phyloP scores from a whole-genome alignment of 2,113 vertebrate genomes.

The Archocentrus centrarchus region DNA sequence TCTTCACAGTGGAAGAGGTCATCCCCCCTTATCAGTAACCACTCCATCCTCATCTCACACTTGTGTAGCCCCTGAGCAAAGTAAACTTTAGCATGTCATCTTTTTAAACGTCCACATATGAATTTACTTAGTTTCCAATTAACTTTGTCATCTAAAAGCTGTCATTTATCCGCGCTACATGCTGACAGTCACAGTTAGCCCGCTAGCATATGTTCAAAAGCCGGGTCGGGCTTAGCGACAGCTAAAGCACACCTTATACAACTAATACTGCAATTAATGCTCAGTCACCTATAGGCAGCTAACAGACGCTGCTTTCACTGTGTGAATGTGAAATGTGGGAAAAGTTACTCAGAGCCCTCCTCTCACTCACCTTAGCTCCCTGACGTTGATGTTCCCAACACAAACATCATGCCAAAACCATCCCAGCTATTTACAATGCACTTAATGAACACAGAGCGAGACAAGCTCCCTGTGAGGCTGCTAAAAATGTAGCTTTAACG shows the following conservation, averaged over 20 bases:
- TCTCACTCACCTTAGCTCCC: conserved; percentile 38
- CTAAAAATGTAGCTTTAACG: accelerated
- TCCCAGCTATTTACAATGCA: background rate
- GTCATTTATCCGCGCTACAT: background rate
- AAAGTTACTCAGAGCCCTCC: conserved; percentile 16
- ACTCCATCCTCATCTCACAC: background rate
- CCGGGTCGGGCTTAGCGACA: background rate
- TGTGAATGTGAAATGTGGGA: background rate
- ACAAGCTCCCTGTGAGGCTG: accelerated
- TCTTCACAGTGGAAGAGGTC: background rate
- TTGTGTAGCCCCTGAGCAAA: background rate
- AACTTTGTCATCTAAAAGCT: background rate
- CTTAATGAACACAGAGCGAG: background rate
- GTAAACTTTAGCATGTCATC: background rate
- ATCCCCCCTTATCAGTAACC: background rate
- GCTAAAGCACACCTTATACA: background rate
- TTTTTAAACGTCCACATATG: background rate
- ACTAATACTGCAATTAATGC: background rate
- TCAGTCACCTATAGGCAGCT: background rate
- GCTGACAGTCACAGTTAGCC: conserved; percentile 34
- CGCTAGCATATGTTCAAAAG: conserved; percentile 50
- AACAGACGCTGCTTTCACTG: background rate
- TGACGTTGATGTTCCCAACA: conserved; percentile 8
- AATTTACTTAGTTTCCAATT: background rate
- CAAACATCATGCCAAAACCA: background rate